These are phyloP conservation scores for Pyrochroa serraticornis DNA, from an alignment of 2,888 invertebrate species.

Conservation along the genomic window DNA sequence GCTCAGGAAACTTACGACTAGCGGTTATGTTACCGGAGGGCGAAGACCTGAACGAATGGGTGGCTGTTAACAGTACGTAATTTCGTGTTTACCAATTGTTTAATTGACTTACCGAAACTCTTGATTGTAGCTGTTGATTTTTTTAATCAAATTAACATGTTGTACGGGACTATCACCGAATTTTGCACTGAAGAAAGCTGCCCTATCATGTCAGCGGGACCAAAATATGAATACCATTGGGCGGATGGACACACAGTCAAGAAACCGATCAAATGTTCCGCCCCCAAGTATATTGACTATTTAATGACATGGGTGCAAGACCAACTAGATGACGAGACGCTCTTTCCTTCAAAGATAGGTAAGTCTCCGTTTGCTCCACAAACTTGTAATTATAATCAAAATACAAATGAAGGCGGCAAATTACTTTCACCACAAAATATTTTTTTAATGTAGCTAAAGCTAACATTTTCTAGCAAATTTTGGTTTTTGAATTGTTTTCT, in stretches of 20 bases:
- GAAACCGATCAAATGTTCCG: constrained; percentile 98
- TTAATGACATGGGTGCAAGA: constrained; percentile 99
- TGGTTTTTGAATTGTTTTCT: no score
- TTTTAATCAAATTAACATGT: constrained; percentile 99
- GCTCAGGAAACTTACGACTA: constrained; percentile 93
- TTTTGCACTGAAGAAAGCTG: constrained; percentile 98
- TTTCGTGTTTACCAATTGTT: background rate
- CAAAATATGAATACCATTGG: constrained; percentile 99
- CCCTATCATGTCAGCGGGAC: constrained; percentile 98
- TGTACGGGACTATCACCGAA: constrained; percentile 99
- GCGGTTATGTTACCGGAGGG: constrained; percentile 98
- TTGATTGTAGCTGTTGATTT: constrained; percentile 90
- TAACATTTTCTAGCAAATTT: no score
- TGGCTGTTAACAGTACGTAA: constrained; percentile 96
- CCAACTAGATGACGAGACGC: constrained; percentile 96
- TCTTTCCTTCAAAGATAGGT: constrained; percentile 98
- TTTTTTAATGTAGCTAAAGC: no score
- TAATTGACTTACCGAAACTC: background rate
- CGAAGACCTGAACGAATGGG: constrained; percentile 99
- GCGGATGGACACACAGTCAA: constrained; percentile 98
- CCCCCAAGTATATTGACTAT: constrained; percentile 98
- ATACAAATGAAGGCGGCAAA: background rate
- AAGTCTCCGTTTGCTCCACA: constrained; percentile 32
- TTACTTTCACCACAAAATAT: no score
- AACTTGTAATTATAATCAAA: background rate